phyloP scores from a whole-genome alignment of 2,888 invertebrate species.

The Aethes cnicana region DNA sequence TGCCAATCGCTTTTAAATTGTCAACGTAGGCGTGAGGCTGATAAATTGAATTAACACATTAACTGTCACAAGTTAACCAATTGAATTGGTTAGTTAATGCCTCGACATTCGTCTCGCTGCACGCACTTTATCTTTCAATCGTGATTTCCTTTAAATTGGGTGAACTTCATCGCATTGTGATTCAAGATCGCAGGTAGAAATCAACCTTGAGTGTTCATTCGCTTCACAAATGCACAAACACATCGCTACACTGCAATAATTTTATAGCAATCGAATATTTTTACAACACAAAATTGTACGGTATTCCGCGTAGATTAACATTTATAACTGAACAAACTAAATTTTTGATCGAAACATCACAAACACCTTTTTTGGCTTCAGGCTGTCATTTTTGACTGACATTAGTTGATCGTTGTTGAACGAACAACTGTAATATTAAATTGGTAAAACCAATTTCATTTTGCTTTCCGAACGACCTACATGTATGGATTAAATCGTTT shows the following conservation, averaged over 20 bases:
- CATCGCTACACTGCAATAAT: not conserved
- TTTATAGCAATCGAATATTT: conserved; percentile 1
- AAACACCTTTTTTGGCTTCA: not conserved
- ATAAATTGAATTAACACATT: conserved; percentile 25
- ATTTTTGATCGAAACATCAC: not conserved
- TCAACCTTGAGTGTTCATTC: conserved; percentile 3
- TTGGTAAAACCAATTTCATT: conserved; percentile 8
- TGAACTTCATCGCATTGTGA: conserved; percentile 11
- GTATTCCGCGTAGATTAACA: not conserved
- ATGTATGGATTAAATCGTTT: conserved; percentile 6
- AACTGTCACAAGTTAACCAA: conserved; percentile 25
- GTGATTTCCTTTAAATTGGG: conserved; percentile 19
- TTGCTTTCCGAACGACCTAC: conserved; percentile 12
- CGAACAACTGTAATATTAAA: conserved; percentile 1
- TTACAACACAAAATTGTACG: conserved; percentile 2
- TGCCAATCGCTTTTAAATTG: conserved; percentile 28
- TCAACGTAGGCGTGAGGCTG: conserved; percentile 23
- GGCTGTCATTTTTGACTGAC: not conserved
- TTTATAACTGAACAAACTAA: not conserved
- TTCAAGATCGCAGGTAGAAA: not conserved
- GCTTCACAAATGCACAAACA: not conserved
- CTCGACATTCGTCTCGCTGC: conserved; percentile 15
- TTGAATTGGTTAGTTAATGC: conserved; percentile 22
- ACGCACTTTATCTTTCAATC: conserved; percentile 9
- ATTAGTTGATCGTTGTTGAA: not conserved